Evolutionary conservation across 2,797 vertebrate species (phyloP), one percentile per base, ranked within the genome.

Genomic region (Hydrocynus forskahlii): DNA sequence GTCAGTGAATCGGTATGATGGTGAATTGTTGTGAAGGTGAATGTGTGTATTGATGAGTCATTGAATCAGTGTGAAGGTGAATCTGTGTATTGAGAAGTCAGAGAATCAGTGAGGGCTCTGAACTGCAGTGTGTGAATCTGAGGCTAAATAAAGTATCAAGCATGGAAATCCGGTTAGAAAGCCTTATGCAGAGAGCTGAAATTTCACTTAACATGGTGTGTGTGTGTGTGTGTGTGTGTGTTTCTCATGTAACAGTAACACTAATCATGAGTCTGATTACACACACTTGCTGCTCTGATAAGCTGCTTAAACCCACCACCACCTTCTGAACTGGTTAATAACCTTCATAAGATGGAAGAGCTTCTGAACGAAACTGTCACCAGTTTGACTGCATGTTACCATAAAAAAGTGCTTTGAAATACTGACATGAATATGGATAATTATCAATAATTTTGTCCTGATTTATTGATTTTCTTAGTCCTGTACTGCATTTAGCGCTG

Each of bases 231-330:
- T 25, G 59, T 62, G 23, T 62, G 59, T 62, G 59, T 29, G 59
- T 62, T 59, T 59, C 55, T 9, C 1, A 6, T 57, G 55, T n/a
- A 55, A 21, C 17, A 59, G 55, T 23, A 40, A 68, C 16, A 45
- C 10, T 68, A 68, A 68, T 40, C 40, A 0, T 21, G 21, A 43
- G 43, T 48, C 12, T 23, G 23, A 48, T 48, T 50, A 6, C 13
- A 50, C n/a, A 48, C 67, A 23, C 67, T n/a, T 43, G 1, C 40
- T 50, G 43, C 67, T 60, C n/a, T 62, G n/a, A 69, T 69, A 69
- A 69, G 67, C 67, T 69, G 16, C 67, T 69, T 69, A 50, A 25
- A 43, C 43, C 67, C 5, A 50, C 45, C 45, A 23, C 19, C 21
- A 50, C 67, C 66, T 50, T 25, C 16, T 23, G 45, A 69, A 69